Percentiles rank a stretch among this genome's conserved stretches.
Evolutionary conservation across 1,140 invertebrate genomes (phyloP).

Genomic region (Sycophaga agraensis): DNA sequence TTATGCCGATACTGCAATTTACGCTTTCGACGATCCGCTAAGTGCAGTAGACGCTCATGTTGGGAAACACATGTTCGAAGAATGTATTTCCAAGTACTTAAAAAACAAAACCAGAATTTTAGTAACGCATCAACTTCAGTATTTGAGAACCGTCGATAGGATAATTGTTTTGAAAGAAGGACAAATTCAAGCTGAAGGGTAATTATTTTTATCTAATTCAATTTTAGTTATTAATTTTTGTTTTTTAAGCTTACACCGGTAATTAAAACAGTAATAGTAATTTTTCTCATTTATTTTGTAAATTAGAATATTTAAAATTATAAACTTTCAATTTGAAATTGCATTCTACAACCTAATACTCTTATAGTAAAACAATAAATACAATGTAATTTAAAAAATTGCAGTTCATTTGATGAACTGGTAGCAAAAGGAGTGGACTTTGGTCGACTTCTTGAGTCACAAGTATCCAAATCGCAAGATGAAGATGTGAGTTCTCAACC

Average conservation of each 20-base stretch:
- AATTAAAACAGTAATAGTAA: background rate
- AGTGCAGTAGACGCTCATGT: slow-evolving; percentile 82
- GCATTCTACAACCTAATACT: no score
- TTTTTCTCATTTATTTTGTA: background rate
- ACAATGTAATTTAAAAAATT: slow-evolving; percentile 26
- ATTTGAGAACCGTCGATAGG: slow-evolving; percentile 71
- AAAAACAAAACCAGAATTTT: slow-evolving; percentile 75
- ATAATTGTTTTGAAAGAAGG: slow-evolving; percentile 79
- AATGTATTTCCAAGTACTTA: slow-evolving; percentile 71
- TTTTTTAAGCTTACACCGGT: background rate
- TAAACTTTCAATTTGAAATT: background rate
- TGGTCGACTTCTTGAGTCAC: slow-evolving; percentile 61
- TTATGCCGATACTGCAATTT: slow-evolving; percentile 65
- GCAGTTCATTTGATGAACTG: slow-evolving; percentile 62
- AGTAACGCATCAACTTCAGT: slow-evolving; percentile 85
- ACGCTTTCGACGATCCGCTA: slow-evolving; percentile 79
- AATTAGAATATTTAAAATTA: background rate
- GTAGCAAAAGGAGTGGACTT: slow-evolving; percentile 65
- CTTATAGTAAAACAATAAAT: background rate
- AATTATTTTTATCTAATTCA: no score
- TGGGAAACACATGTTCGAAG: slow-evolving; percentile 76
- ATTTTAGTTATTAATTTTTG: background rate
- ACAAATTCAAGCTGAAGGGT: slow-evolving; percentile 51
- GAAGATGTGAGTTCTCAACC: slow-evolving; percentile 30
- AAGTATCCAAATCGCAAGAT: slow-evolving; percentile 44